Conservation (phyloP, 2,113 vertebrate species). For the Neogale vison region DNA sequence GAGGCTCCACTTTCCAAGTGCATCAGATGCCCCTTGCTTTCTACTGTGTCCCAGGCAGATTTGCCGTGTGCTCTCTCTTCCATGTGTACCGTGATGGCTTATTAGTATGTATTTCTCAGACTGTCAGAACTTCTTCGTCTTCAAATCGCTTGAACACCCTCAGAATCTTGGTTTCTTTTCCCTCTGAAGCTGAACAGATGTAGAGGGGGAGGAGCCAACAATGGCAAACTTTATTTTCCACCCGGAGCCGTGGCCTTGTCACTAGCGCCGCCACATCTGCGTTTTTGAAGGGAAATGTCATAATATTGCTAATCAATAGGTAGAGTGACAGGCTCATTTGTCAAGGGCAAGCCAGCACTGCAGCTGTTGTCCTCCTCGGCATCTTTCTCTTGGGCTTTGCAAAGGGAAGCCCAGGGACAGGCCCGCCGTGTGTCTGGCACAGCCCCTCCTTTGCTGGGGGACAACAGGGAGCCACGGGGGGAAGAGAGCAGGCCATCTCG, state of each 20-base stretch:
- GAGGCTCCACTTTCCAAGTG: not conserved
- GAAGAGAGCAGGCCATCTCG: not conserved
- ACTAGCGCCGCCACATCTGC: constrained; percentile 85
- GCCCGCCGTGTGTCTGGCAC: not conserved
- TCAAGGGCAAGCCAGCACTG: constrained; percentile 83
- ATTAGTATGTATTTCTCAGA: not conserved
- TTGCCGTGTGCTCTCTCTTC: too few relatives aligned
- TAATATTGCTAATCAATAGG: constrained; percentile 91
- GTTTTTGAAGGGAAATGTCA: constrained; percentile 90
- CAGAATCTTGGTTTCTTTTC: not conserved
- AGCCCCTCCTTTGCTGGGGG: not conserved
- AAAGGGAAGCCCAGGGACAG: constrained; percentile 54
- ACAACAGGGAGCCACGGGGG: not conserved
- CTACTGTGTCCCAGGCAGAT: not conserved
- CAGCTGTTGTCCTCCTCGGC: constrained; percentile 84
- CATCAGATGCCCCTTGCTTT: not conserved
- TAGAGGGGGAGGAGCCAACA: constrained; percentile 63
- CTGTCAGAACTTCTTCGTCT: not conserved
- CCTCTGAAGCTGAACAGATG: constrained; percentile 73
- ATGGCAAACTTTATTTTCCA: constrained; percentile 77
- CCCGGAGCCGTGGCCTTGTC: constrained; percentile 73
- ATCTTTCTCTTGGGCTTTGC: constrained; percentile 68
- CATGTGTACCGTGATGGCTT: not conserved
- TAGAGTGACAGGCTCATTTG: constrained; percentile 89
- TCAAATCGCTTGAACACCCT: not conserved